Evolutionary conservation across 2,797 vertebrate genomes (phyloP), one percentile per base, ranked within the genome.

Genomic region (Pseudomugil gertrudae): DNA sequence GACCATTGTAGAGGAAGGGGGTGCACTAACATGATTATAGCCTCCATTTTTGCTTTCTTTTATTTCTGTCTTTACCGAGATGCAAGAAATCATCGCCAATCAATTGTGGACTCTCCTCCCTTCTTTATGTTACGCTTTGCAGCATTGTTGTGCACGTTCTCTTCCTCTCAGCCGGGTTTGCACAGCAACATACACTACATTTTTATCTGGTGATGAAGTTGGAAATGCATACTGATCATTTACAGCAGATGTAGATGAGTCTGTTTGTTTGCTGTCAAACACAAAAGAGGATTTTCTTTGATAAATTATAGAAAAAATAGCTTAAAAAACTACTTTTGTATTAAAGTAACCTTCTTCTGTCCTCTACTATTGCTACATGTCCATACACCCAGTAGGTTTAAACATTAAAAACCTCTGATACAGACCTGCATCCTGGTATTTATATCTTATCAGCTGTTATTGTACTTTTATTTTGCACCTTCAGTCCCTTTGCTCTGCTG

Each of bases 1-100:
- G 76, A 62, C 72, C 32, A 43, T 70, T 81, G 85, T 80, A 75
- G 81, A 63, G 72, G 72, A 81, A 73, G 79, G 55, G 65, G 79
- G 83, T 70, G 80, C 67, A 70, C 90, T 94, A 94, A 94, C 93
- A 90, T 94, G 93, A 94, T 94, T 94, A 94, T 93, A 94, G 91
- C 91, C 88, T 91, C 84, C 81, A 89, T 90, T 92, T 92, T 91
- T 88, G 84, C 86, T 90, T 87, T 89, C 85, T 90, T 91, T 90
- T 90, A 86, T 89, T 89, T 82, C 85, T 61, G 81, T 88, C 86
- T 88, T 87, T 69, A 76, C 72, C 86, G 61, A 83, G 85, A 87
- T 88, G 86, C 75, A 82, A 84, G 84, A 91, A 90, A 92, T 93
- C 88, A 87, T 86, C 66, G 73, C 74, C 88, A 88, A 90, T 90